Base-by-base conservation (phyloP, 2,888 invertebrate genomes). In the Diachrysia chrysitis region DNA sequence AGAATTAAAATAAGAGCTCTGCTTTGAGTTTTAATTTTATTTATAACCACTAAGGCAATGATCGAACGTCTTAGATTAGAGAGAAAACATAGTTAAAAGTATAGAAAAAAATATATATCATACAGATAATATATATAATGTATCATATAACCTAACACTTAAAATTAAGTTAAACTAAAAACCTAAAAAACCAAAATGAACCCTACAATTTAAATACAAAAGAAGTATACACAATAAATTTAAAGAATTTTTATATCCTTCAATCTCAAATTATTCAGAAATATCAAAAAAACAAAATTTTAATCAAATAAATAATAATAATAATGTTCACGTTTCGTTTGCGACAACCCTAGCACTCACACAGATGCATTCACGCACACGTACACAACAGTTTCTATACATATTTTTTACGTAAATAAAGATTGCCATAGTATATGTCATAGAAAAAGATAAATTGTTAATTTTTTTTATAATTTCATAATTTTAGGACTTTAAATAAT, bases 341-440 rank as follows among this genome's bases (percentile, higher is more conserved):
- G 69, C 75, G 89, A 3, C 83, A 78, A 72, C 91, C 90, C 90
- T 90, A 69, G 72, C 71, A 79, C 82, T 62, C 81, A 82, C 83
- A 83, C 86, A 77, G 29, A 75, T 63, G 79, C 73, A 58, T 46
- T 25, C 73, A 81, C 85, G 66, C 83, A 79, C 85, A 82, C 89
- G 75, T 67, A 37, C 69, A 68, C 69, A 84, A 32, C 35, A 32
- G 81, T 83, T 84, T 86, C 85, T 86, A 87, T 85, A 87, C 83
- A 89, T 82, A 86, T 92, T 90, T 90, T 90, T 90, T 90, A 90
- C 89, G 89, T 90, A 91, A 90, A 92, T 90, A 90, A 91, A 90
- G 90, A 90, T 89, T 89, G 88, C 84, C 85, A 82, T 81, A 88
- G 89, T 84, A 86, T 70, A 85, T 53, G 67, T 23, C 29, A 69